Evolutionary conservation across 2,797 vertebrate species (phyloP), one percentile per base, ranked within the genome.

Genomic region (Erethizon dorsatum): DNA sequence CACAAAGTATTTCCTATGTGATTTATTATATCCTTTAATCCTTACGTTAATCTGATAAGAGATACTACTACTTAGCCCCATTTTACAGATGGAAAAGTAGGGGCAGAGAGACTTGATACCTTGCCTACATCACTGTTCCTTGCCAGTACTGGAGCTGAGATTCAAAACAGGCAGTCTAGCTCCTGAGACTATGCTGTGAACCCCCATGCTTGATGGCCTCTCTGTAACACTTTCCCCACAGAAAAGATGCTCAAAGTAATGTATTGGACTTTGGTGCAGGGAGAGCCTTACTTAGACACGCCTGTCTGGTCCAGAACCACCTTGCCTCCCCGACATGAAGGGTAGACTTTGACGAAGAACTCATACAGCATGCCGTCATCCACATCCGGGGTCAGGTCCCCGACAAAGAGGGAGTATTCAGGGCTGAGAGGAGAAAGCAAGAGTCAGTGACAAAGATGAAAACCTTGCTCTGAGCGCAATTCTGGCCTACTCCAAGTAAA

Each of bases 321-420:
- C 98, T 99, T 99, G 52, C 99, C 99, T 92, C 99, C 99, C 50
- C 99, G 99, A 98, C 99, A 99, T 0, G 99, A 99, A 33, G 99
- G 99, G 97, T 99, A 99, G 83, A 99, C 99, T 98, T 99, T 99
- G 98, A 99, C 99, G 97, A 99, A 99, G 98, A 99, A 99, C 97
- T 99, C 99, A 88, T 99, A 99, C 65, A 99, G 98, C 99, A 99
- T 99, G 85, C 99, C 99, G 84, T 99, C 99, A 71, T 99, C 99
- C 97, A 99, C 99, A 0, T 99, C 99, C 3, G 99, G 99, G 71
- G 99, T 99, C 78, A 99, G 98, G 96, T 99, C 99, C 88, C 99
- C 99, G 92, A 99, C 99, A 97, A 99, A 99, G 85, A 99, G 99
- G 78, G 99, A 99, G 96, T 99, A 99, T 97, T 99, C 99, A 94